Evolutionary conservation across 1,140 invertebrate species (phyloP).

Genomic region (Pseudobourletiella spinata): DNA sequence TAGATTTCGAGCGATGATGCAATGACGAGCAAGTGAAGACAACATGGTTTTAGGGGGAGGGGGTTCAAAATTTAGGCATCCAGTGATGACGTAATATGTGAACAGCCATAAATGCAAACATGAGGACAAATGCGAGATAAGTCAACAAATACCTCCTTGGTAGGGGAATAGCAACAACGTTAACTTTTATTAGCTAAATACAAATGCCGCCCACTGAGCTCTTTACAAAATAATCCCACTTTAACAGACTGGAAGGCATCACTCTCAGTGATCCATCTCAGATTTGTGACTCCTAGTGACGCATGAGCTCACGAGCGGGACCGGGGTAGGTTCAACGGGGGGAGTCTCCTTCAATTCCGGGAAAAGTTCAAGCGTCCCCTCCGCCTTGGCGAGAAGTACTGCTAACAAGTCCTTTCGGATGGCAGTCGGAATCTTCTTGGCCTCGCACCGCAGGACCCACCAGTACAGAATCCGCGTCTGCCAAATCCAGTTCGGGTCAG

Average conservation of each 20-base stretch:
- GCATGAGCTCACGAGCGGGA: neutral
- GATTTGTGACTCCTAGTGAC: neutral
- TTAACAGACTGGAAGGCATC: neutral
- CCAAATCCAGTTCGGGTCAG: conserved; percentile 22
- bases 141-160: too few species aligned
- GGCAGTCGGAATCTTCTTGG: neutral
- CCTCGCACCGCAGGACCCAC: conserved; percentile 6
- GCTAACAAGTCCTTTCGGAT: conserved; percentile 12
- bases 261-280: neutral
- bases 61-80: too few species aligned
- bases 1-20: too few species aligned
- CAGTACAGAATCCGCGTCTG: conserved; percentile 23
- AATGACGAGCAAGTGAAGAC: too few species aligned
- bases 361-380: neutral
- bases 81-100: too few species aligned
- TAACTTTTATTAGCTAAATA: too few species aligned
- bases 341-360: too few species aligned
- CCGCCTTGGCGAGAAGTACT: neutral
- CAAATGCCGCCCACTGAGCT: too few species aligned
- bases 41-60: too few species aligned
- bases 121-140: too few species aligned
- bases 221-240: neutral
- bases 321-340: neutral
- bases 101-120: too few species aligned
- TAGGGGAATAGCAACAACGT: too few species aligned